Evolutionary conservation across 2,888 invertebrate genomes (phyloP).

Genomic region (Coelinius sp.): DNA sequence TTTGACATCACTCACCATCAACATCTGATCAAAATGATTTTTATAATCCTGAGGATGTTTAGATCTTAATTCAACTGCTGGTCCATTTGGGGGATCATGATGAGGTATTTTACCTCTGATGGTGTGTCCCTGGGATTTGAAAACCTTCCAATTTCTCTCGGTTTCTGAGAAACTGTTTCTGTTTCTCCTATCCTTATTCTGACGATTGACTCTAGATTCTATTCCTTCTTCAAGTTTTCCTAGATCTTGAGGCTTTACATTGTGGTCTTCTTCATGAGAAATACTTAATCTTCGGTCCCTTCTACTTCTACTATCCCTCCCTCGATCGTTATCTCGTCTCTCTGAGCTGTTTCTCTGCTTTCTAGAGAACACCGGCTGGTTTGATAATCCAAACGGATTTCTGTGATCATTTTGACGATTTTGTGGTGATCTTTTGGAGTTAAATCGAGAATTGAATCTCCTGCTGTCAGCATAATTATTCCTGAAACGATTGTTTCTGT

Average conservation of each 20-base stretch:
- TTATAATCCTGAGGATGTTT: slow-evolving; percentile 63
- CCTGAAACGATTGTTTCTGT: not conserved
- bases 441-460: not conserved
- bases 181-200: slow-evolving; percentile 37
- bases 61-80: slow-evolving; percentile 22
- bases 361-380: slow-evolving; percentile 49
- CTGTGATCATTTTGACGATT: slow-evolving; percentile 22
- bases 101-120: slow-evolving; percentile 2
- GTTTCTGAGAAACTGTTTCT: slow-evolving; percentile 44
- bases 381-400: slow-evolving; percentile 19
- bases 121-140: slow-evolving; percentile 51
- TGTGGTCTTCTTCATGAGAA: slow-evolving; percentile 30
- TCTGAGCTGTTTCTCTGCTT: slow-evolving; percentile 40
- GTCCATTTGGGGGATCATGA: not conserved
- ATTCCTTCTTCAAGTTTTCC: slow-evolving; percentile 33
- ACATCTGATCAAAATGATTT: slow-evolving; percentile 63
- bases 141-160: slow-evolving; percentile 59
- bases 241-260: slow-evolving; percentile 33
- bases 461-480: not conserved
- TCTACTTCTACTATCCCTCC: slow-evolving; percentile 30
- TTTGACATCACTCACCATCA: slow-evolving; percentile 61
- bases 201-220: slow-evolving; percentile 27
- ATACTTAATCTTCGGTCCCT: slow-evolving; percentile 3
- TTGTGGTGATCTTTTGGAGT: slow-evolving; percentile 16
- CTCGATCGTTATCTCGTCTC: slow-evolving; percentile 20